Evolutionary conservation across 1,140 invertebrate genomes (phyloP), one percentile per base, ranked within the genome.

Genomic region (Eupristina koningsbergeri): DNA sequence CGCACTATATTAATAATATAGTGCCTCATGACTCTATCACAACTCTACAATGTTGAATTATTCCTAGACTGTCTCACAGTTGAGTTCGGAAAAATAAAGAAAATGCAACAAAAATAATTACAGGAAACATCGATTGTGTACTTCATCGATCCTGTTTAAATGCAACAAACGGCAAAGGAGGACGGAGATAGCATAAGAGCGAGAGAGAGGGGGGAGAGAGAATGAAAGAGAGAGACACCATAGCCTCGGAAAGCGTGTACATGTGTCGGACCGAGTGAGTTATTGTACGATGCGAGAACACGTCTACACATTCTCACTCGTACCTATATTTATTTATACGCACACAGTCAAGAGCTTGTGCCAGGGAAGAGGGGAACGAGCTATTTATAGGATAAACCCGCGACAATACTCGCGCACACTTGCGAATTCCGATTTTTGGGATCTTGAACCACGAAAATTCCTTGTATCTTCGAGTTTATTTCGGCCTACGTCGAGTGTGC

Each of bases 31-130:
- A 11, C 13, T 74, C 45, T n/a, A n/a, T n/a, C n/a, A n/a, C n/a
- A n/a, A n/a, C n/a, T n/a, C n/a, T n/a, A n/a, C n/a, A n/a, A 6
- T 47, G 47, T 73, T 78, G 36, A 78, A 78, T 64, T 64, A 78
- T 78, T 78, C n/a, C 17, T 41, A 39, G 22, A 8, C 0, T n/a
- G 73, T 36, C 58, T 45, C 26, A 19, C 41, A 45, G 29, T 73
- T 26, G 41, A 41, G 15, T 41, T 41, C 8, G 31, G 29, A 41
- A 26, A 63, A 3, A 17, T 29, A 41, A 45, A 63, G 63, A 36
- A 47, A 47, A 41, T 29, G n/a, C n/a, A 41, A 45, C 11, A 80
- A 80, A 80, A 80, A 80, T 71, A 80, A 80, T 80, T 80, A 67
- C 79, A 80, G 79, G 79, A 73, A 80, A 71, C 67, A 26, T n/a